These are phyloP conservation scores for Garra rufa DNA, from an alignment of 2,113 vertebrate genomes.

Conservation along the genomic window DNA sequence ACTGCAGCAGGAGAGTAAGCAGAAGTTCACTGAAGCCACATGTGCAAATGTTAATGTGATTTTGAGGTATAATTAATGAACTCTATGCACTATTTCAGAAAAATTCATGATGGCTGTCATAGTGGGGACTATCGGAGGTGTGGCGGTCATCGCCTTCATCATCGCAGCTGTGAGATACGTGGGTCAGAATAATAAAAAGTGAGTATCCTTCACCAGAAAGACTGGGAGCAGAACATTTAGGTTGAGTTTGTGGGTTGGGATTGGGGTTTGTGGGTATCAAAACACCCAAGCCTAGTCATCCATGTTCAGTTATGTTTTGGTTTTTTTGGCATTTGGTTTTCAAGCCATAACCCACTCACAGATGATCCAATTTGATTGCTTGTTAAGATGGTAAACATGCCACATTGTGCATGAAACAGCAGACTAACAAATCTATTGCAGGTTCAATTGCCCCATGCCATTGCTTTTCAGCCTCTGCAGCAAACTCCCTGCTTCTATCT, in stretches of 20 bases:
- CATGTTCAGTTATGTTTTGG: constrained; percentile 74
- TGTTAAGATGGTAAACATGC: constrained; percentile 48
- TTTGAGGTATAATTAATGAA: not conserved
- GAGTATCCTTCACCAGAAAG: constrained; percentile 66
- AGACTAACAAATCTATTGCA: constrained; percentile 71
- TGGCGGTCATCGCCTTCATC: constrained; percentile 83
- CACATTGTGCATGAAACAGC: constrained; percentile 58
- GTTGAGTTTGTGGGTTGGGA: constrained; percentile 3
- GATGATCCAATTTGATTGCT: constrained; percentile 54
- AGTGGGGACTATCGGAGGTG: constrained; percentile 81
- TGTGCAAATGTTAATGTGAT: not conserved
- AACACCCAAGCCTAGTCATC: constrained; percentile 80
- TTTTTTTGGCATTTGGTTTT: constrained; percentile 60
- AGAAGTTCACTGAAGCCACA: not conserved
- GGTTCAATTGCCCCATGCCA: constrained; percentile 66
- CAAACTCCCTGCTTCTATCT: constrained; percentile 48
- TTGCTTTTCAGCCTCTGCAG: constrained; percentile 72
- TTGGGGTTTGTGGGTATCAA: constrained; percentile 58
- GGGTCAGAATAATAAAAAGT: constrained; percentile 84
- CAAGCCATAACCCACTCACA: constrained; percentile 54
- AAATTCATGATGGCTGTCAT: constrained; percentile 84
- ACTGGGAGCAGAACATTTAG: constrained; percentile 25
- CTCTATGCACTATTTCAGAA: constrained; percentile 66
- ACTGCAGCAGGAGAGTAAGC: constrained; percentile 89
- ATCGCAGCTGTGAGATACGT: constrained; percentile 83